These are phyloP conservation scores for Muscicapa striata DNA, from an alignment of 2,797 vertebrate genomes.

Conservation along the genomic window DNA sequence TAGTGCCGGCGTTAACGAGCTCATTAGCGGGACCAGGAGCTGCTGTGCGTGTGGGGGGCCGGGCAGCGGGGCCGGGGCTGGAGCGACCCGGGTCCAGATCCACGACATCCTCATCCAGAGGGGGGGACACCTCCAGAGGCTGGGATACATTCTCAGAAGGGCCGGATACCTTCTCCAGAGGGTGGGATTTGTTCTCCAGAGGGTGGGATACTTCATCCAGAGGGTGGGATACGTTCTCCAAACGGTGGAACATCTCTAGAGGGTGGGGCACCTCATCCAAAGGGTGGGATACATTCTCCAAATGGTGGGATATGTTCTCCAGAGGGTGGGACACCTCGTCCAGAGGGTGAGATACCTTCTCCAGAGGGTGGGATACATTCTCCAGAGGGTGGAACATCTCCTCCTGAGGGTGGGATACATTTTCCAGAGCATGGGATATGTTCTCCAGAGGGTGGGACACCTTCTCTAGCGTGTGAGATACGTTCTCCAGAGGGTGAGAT, in stretches of 20 bases:
- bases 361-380: background rate
- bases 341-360: background rate
- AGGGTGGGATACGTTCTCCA: too few species aligned
- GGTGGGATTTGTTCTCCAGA: background rate
- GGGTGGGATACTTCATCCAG: background rate
- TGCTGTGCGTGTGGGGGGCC: background rate
- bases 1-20: background rate
- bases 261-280: fast-evolving
- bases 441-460: background rate
- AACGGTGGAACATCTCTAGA: too few species aligned
- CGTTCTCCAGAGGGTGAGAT: background rate
- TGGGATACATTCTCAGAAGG: fast-evolving
- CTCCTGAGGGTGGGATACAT: fast-evolving
- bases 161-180: fast-evolving
- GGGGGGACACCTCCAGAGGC: background rate
- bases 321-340: fast-evolving
- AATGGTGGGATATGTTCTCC: too few species aligned
- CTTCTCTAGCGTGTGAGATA: background rate
- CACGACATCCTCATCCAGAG: fast-evolving
- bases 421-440: fast-evolving
- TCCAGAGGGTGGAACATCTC: background rate
- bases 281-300: too few species aligned
- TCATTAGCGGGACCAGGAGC: background rate
- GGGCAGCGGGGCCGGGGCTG: background rate
- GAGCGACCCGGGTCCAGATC: background rate